Base-by-base conservation (phyloP, 2,888 invertebrate genomes). In the Melinaea marsaeus region DNA sequence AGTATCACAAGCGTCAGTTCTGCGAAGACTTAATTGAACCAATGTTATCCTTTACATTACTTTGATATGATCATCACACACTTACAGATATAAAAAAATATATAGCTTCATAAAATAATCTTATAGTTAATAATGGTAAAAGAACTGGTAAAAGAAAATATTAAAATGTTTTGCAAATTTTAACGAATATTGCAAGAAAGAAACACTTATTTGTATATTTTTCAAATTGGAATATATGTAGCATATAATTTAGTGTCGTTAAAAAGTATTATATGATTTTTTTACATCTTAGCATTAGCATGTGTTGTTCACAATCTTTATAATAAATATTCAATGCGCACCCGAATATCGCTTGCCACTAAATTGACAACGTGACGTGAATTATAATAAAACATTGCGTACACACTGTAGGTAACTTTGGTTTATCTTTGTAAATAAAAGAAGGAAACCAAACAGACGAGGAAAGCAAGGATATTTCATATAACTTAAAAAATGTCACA, bases 341-440 rank as follows among this genome's bases (percentile, higher is more conserved):
- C 33, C 60, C 61, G 72, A 71, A 78, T 81, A 85, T 81, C 75
- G 83, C 74, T 72, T 66, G 79, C 75, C 79, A 85, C 86, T 88
- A 86, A 88, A 87, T 81, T 82, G 83, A 67, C 60, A 76, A 73
- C 88, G 88, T 88, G 88, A 78, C 68, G 57, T 55, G 85, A 79
- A 85, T 88, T 51, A 11, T 11, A 51, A 32, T 1, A 9, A 51
- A 32, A 32, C 7, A 51, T 32, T 51, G 9, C 2, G 22, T 32
- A 51, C 51, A 51, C 51, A 51, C 51, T 22, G 22, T 9, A 32
- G 9, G 9, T 9, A 32, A 3, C 11, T 9, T 42, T 6, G 3
- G 11, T 42, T 37, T 42, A 3, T 42, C 3, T 9, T 42, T 42
- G 42, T 42, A 22, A 22, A 22, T 22, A 22, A 22, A 22, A 22